Conservation (phyloP, 2,888 invertebrate species). For the Tipula helvola region DNA sequence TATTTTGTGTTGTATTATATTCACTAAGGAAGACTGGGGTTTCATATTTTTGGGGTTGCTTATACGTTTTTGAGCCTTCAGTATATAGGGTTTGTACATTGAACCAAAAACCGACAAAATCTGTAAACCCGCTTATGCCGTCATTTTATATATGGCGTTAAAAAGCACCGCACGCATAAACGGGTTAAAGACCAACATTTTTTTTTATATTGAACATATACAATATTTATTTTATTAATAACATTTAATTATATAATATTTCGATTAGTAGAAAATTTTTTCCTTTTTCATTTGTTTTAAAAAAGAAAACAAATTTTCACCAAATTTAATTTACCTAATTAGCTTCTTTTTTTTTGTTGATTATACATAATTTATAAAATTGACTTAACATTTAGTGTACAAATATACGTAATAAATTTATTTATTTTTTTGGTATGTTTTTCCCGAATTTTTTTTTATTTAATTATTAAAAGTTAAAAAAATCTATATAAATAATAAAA, state of each 20-base stretch:
- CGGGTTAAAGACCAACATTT: not conserved
- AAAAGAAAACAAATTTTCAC: not conserved
- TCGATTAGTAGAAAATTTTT: not conserved
- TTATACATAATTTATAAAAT: not conserved
- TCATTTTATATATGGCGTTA: not conserved
- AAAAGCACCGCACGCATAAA: not conserved
- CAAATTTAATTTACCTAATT: not conserved
- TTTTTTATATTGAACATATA: not conserved
- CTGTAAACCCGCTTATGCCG: not conserved
- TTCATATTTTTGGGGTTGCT: not conserved
- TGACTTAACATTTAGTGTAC: not conserved
- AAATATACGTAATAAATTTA: slow-evolving; percentile 4
- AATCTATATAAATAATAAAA: not conserved
- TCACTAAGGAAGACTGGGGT: not conserved
- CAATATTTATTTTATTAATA: not conserved
- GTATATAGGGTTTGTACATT: not conserved
- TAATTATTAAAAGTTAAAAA: not conserved
- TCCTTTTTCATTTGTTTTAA: not conserved
- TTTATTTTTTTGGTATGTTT: not conserved
- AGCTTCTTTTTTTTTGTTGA: not conserved
- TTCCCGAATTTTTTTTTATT: not conserved
- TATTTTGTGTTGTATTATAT: not conserved
- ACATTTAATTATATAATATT: not conserved
- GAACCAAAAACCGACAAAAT: not conserved
- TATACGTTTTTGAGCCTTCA: not conserved